phyloP scores from a whole-genome alignment of 1,140 invertebrate genomes.

The Euschistus heros region DNA sequence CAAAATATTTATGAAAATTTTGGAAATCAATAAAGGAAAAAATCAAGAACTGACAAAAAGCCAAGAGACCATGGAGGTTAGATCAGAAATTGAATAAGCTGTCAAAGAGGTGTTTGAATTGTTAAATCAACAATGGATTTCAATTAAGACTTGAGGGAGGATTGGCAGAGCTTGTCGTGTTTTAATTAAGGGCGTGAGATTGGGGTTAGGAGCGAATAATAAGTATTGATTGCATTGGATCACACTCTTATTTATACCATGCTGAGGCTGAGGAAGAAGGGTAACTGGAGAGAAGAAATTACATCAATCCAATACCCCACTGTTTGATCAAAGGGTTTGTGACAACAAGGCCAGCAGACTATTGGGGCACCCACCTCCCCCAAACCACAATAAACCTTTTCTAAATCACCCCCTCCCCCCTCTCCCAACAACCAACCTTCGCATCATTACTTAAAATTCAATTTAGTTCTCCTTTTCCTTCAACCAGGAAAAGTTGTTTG shows the following conservation, averaged over 20 bases:
- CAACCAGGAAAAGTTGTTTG: neutral
- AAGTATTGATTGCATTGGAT: conserved; percentile 18
- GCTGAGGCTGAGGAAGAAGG: neutral
- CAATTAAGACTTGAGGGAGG: conserved; percentile 18
- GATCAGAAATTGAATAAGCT: conserved; percentile 11
- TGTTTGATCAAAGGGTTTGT: conserved; percentile 20
- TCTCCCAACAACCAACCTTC: conserved; percentile 8
- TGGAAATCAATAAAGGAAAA: too few relatives aligned
- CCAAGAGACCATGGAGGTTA: neutral
- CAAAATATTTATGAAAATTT: too few relatives aligned
- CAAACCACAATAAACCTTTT: conserved; percentile 17
- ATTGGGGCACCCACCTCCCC: neutral
- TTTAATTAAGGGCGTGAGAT: conserved; percentile 14
- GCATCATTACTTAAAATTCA: conserved; percentile 18
- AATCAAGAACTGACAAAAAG: too few relatives aligned
- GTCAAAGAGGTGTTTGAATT: conserved; percentile 16
- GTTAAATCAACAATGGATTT: conserved; percentile 20
- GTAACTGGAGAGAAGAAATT: conserved; percentile 11
- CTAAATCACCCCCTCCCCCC: conserved; percentile 5
- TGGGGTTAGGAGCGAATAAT: conserved; percentile 19
- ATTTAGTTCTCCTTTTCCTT: conserved; percentile 12
- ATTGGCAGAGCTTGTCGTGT: conserved; percentile 15
- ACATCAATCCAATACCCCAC: conserved; percentile 14
- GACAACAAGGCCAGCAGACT: conserved; percentile 8
- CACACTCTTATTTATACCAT: conserved; percentile 18